Percentiles rank a stretch among this genome's conserved stretches.
Evolutionary conservation across 2,888 invertebrate species (phyloP).

Genomic region (Netelia inedita): DNA sequence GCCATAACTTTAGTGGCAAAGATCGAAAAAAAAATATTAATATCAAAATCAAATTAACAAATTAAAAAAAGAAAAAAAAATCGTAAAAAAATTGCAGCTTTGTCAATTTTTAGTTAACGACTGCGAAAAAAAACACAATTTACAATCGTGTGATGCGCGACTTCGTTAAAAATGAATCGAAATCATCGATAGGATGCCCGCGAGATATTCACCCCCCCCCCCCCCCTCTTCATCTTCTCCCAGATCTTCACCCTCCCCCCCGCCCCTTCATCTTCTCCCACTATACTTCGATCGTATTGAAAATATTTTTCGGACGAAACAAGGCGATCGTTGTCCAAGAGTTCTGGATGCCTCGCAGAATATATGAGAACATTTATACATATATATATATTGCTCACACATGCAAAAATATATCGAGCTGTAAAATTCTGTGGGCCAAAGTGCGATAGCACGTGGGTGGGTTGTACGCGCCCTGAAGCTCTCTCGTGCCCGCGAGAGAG

Average conservation of each 20-base stretch:
- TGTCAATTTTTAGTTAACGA: too few relatives aligned
- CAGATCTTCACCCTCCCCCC: conserved; percentile 40
- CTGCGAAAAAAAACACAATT: too few relatives aligned
- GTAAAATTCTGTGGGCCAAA: conserved; percentile 45
- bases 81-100: too few relatives aligned
- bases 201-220: neutral
- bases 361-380: neutral
- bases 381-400: neutral
- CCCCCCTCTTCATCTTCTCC: conserved; percentile 16
- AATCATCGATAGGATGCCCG: too few relatives aligned
- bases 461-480: conserved; percentile 46
- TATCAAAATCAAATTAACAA: too few relatives aligned
- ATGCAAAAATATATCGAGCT: neutral
- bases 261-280: conserved; percentile 46
- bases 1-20: too few relatives aligned
- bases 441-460: conserved; percentile 65
- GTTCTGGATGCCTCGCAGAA: neutral
- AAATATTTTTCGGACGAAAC: conserved; percentile 11
- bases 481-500: conserved; percentile 32
- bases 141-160: too few relatives aligned
- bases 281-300: neutral
- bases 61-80: too few relatives aligned
- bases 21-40: too few relatives aligned
- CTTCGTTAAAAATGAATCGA: too few relatives aligned
- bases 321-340: conserved; percentile 24